Conservation (phyloP, 1,140 invertebrate species). For the Bilobella aurantiaca region DNA sequence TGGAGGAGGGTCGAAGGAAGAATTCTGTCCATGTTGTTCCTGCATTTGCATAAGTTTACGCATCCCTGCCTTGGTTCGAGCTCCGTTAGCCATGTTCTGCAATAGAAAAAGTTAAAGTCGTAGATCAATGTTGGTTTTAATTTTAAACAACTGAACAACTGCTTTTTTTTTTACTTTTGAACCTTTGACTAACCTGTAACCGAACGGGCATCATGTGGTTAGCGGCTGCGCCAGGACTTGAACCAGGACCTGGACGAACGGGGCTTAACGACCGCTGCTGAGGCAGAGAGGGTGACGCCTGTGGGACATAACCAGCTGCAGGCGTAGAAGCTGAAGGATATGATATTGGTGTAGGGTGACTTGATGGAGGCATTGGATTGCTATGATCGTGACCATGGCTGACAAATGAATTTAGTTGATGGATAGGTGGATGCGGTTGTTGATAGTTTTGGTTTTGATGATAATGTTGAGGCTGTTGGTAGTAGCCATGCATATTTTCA, state of each 20-base stretch:
- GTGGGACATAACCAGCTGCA: not conserved
- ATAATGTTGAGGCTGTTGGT: not conserved
- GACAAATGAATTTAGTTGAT: not conserved
- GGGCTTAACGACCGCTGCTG: not conserved
- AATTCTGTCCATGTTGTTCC: not conserved
- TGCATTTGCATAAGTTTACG: not conserved
- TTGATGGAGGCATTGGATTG: not conserved
- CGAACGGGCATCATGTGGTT: slow-evolving; percentile 1
- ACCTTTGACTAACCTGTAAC: not conserved
- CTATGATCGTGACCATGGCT: not conserved
- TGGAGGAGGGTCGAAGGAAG: not conserved
- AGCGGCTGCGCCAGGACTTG: not conserved
- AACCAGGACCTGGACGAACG: not conserved
- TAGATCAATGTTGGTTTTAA: not conserved
- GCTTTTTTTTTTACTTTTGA: not conserved
- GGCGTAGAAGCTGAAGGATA: not conserved
- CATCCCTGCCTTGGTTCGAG: not conserved
- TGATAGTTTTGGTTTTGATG: not conserved
- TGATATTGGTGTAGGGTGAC: not conserved
- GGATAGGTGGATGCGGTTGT: not conserved
- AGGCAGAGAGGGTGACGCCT: not conserved
- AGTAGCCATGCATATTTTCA: not conserved
- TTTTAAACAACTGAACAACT: not conserved
- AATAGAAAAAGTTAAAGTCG: not conserved
- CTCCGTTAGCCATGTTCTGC: not conserved